These are phyloP conservation scores for Aphrophora alni DNA, from an alignment of 2,888 invertebrate species.

Conservation along the genomic window DNA sequence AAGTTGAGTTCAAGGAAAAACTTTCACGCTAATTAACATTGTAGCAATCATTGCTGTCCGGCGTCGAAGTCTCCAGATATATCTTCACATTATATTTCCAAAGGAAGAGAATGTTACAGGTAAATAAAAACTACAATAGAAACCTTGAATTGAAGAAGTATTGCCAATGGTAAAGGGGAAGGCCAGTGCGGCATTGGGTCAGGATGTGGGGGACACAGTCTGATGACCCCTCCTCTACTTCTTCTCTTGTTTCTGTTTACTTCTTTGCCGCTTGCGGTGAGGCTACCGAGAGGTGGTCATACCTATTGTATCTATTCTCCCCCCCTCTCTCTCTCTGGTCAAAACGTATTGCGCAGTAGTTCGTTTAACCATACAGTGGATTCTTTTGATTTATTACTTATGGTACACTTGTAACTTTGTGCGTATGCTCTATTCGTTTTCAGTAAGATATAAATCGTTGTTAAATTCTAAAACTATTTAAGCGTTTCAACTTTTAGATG, in stretches of 20 bases:
- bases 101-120: not conserved
- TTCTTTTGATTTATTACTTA: no score
- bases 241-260: not conserved
- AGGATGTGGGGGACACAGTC: not conserved
- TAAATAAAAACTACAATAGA: not conserved
- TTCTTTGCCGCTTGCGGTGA: not conserved
- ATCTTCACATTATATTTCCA: no score
- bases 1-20: not conserved
- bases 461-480: no score
- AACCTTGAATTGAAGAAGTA: not conserved
- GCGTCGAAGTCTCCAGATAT: not conserved
- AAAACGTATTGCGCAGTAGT: not conserved
- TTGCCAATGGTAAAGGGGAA: slow-evolving; percentile 5
- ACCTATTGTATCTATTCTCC: not conserved
- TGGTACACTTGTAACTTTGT: no score
- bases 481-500: no score
- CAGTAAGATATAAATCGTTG: no score
- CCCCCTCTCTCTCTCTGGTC: not conserved
- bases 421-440: no score
- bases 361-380: not conserved
- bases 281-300: slow-evolving; percentile 9
- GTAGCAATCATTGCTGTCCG: not conserved
- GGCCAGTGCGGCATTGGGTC: slow-evolving; percentile 6
- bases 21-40: not conserved
- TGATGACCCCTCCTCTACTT: not conserved